Evolutionary conservation across 2,888 invertebrate species (phyloP).

Genomic region (Machimus atricapillus): DNA sequence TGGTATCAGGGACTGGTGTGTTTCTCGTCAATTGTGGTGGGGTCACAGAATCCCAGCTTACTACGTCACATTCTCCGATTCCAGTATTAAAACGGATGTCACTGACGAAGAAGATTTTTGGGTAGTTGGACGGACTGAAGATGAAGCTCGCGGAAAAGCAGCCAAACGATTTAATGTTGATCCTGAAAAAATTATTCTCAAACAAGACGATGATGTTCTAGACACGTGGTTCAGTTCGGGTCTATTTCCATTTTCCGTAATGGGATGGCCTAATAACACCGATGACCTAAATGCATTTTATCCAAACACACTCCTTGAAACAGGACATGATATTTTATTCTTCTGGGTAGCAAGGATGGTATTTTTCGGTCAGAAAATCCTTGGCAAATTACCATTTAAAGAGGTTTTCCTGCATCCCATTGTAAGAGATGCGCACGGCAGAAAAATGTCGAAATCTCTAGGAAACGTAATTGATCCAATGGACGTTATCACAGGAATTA

Average conservation of each 20-base stretch:
- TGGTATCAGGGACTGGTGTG: conserved; percentile 97
- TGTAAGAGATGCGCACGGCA: conserved; percentile 96
- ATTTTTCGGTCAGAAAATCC: conserved; percentile 90
- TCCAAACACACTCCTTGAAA: conserved; percentile 91
- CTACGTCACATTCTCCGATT: conserved; percentile 69
- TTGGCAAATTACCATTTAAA: conserved; percentile 89
- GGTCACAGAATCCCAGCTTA: conserved; percentile 98
- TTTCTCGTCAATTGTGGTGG: conserved; percentile 99
- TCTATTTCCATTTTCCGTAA: conserved; percentile 93
- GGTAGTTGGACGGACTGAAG: conserved; percentile 77
- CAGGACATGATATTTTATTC: conserved; percentile 97
- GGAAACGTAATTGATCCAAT: conserved; percentile 98
- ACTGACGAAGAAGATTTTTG: conserved; percentile 70
- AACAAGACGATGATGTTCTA: conserved; percentile 93
- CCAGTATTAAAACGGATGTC: conserved; percentile 54
- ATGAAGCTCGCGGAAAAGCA: conserved; percentile 83
- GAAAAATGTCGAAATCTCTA: conserved; percentile 98
- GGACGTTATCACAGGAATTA: conserved; percentile 90
- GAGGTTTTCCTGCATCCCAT: conserved; percentile 96
- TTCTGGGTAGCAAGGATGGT: conserved; percentile 99
- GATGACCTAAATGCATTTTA: conserved; percentile 80
- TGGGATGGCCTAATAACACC: conserved; percentile 94
- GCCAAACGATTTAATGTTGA: conserved; percentile 70
- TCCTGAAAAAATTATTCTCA: conserved; percentile 66
- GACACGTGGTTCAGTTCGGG: conserved; percentile 99